A percentile compares a stretch with the other conserved stretches of the same genome.
These are phyloP conservation scores for Scaptomyza polygonia DNA, from an alignment of 2,888 invertebrate genomes.

Conservation along the genomic window DNA sequence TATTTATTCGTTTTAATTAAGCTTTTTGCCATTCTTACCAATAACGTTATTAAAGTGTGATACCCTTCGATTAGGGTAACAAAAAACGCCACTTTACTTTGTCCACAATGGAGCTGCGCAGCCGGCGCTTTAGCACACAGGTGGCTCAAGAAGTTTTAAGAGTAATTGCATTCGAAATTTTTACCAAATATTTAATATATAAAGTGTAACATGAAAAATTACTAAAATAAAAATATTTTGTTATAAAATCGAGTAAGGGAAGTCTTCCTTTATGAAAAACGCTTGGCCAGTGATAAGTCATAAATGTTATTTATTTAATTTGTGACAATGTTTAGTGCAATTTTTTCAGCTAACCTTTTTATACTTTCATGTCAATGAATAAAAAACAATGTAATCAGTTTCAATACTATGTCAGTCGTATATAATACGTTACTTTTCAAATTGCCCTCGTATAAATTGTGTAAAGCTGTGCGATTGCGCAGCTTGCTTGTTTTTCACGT, in stretches of 20 bases:
- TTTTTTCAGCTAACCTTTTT: no score
- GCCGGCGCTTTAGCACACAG: constrained; percentile 31
- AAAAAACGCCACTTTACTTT: constrained; percentile 30
- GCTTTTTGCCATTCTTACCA: background rate
- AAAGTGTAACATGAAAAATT: no score
- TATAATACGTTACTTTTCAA: background rate
- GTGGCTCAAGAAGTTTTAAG: constrained; percentile 28
- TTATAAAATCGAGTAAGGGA: no score
- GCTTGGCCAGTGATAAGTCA: no score
- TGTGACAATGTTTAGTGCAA: no score
- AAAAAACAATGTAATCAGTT: no score
- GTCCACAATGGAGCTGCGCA: constrained; percentile 35
- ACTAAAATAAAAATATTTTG: no score
- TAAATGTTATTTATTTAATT: no score
- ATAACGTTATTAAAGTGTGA: background rate
- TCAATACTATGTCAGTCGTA: no score
- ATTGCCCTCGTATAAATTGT: constrained; percentile 58
- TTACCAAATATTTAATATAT: no score
- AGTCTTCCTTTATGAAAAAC: no score
- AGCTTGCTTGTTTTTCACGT: constrained; percentile 74
- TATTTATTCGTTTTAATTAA: background rate
- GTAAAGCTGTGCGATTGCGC: constrained; percentile 71
- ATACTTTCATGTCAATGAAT: background rate
- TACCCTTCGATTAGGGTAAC: constrained; percentile 5
- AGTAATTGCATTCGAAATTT: no score